phyloP scores from a whole-genome alignment of 1,140 invertebrate species.

The Aricia agestis region DNA sequence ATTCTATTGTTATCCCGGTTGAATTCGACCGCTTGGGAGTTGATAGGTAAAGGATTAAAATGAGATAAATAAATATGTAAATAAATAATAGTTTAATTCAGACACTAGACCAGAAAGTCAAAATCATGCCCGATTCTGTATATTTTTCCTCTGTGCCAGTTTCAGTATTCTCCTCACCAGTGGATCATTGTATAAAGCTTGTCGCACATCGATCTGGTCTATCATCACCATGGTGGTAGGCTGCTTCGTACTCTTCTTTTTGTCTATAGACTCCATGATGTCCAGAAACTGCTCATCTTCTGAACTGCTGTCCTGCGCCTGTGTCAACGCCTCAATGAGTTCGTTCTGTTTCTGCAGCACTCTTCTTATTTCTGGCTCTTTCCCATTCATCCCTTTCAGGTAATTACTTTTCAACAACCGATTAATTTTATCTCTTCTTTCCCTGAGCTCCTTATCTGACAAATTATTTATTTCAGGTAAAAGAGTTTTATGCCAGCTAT shows the following conservation, averaged over 20 bases:
- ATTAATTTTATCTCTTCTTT: not conserved
- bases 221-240: slow-evolving; percentile 30
- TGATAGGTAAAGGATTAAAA: too few relatives aligned
- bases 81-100: too few relatives aligned
- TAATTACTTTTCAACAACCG: not conserved
- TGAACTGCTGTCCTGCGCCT: not conserved
- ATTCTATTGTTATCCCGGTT: too few relatives aligned
- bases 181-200: slow-evolving; percentile 40
- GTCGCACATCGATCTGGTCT: slow-evolving; percentile 38
- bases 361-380: not conserved
- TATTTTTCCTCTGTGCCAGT: slow-evolving; percentile 37
- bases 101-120: not conserved
- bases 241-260: slow-evolving; percentile 19
- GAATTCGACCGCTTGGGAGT: too few relatives aligned
- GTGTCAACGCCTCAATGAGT: slow-evolving; percentile 18
- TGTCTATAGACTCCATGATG: slow-evolving; percentile 30
- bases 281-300: slow-evolving; percentile 32
- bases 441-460: not conserved
- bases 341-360: slow-evolving; percentile 32
- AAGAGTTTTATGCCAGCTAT: not conserved
- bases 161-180: slow-evolving; percentile 45
- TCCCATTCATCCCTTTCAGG: not conserved
- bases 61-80: too few relatives aligned
- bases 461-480: not conserved
- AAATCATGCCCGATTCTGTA: not conserved